Evolutionary conservation across 2,888 invertebrate genomes (phyloP), one percentile per base, ranked within the genome.

Genomic region (Dione juno): DNA sequence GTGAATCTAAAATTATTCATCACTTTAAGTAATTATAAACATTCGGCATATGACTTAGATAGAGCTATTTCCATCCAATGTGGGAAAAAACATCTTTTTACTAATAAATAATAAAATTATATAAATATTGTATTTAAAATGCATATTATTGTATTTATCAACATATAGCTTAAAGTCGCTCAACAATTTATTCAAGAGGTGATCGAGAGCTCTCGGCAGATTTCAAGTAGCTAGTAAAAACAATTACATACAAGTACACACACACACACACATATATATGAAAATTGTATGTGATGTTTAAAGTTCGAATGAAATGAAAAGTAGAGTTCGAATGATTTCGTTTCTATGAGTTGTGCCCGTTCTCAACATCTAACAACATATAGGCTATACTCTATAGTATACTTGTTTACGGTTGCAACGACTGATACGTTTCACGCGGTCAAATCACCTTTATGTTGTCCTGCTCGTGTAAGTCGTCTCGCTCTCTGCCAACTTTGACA

Each of bases 341-440:
- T 50, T 70, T 41, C 66, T 70, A 66, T 64, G 64, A 50, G 19
- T 64, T 48, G 16, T 37, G 37, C 5, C 14, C 9, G 64, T 48
- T 64, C 43, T 52, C 16, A 40, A 64, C 37, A 1, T 3, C 28
- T 28, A 28, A 28, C 43, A 35, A 40, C 58, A 59, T n/a, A 21
- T 1, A 43, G 68, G 45, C 40, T 3, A 64, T 40, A 19, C 35
- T 66, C 40, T 3, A 64, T 48, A 19, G 41, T 66, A 66, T 68
- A 74, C 73, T 71, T 76, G 76, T 78, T 78, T 78, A 79, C 75
- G 73, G 75, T 77, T 71, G 77, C 76, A 80, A 76, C 75, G 74
- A 75, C 69, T 75, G 74, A 75, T 77, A 77, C 74, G 72, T 76
- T 79, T 78, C 77, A 76, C 77, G 77, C 79, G 77, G 77, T 80